A percentile compares a stretch with the other conserved stretches of the same genome.
These are phyloP conservation scores for Microcebus murinus DNA, from an alignment of 2,113 vertebrate genomes.

Conservation along the genomic window DNA sequence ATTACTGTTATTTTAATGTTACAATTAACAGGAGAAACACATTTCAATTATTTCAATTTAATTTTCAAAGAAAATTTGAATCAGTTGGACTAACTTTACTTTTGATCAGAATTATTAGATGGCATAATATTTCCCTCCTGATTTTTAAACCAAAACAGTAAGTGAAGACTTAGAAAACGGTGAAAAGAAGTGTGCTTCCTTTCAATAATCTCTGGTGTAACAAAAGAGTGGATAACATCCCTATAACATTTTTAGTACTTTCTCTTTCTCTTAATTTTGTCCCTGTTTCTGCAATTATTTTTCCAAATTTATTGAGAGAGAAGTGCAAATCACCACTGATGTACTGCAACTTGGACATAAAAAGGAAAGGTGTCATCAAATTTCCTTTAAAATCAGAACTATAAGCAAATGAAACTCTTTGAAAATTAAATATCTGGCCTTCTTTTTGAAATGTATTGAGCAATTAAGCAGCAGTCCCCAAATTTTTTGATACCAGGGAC, in stretches of 20 bases:
- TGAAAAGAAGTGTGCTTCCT: not conserved
- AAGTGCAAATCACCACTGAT: not conserved
- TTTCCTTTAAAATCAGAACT: not conserved
- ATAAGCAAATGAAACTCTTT: not conserved
- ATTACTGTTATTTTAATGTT: not conserved
- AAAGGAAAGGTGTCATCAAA: not conserved
- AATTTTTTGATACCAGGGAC: too few relatives aligned
- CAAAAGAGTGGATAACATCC: not conserved
- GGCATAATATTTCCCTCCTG: not conserved
- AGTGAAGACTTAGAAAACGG: not conserved
- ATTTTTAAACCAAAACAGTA: not conserved
- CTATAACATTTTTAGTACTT: not conserved
- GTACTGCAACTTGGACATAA: not conserved
- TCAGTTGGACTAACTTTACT: not conserved
- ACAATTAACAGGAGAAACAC: not conserved
- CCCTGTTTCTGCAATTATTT: not conserved
- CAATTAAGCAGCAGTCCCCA: not conserved
- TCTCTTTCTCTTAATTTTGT: not conserved
- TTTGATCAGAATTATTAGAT: not conserved
- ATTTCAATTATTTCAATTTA: not conserved
- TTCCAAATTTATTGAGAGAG: not conserved
- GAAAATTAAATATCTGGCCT: not conserved
- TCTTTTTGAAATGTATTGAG: not conserved
- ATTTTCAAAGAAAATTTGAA: not conserved
- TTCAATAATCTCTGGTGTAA: not conserved